phyloP scores from a whole-genome alignment of 2,888 invertebrate species.

The Acrobasis consociella region DNA sequence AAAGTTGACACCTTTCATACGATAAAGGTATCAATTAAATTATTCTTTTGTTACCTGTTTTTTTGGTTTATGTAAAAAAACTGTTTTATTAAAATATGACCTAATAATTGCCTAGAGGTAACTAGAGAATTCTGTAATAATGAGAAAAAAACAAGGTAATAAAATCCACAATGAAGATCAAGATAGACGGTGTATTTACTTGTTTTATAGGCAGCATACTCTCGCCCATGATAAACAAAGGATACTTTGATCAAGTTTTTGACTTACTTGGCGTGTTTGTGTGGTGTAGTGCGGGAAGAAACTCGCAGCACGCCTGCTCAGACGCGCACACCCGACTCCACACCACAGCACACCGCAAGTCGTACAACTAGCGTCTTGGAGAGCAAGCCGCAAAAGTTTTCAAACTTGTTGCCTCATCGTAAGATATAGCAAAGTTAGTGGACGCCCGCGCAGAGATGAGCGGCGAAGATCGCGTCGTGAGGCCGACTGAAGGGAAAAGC shows the following conservation, averaged over 20 bases:
- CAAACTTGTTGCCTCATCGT: conserved; percentile 42
- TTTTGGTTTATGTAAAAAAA: too few species aligned
- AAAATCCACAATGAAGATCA: too few species aligned
- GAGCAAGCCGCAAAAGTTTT: conserved; percentile 26
- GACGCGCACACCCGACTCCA: conserved; percentile 41
- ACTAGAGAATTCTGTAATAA: too few species aligned
- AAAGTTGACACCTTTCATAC: too few species aligned
- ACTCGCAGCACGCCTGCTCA: conserved; percentile 45
- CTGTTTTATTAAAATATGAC: too few species aligned
- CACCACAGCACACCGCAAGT: conserved; percentile 40
- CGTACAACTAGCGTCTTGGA: conserved; percentile 16
- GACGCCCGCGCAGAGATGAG: conserved; percentile 57
- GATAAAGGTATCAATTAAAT: too few species aligned
- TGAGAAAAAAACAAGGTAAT: too few species aligned
- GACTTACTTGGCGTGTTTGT: conserved; percentile 71
- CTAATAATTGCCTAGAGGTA: too few species aligned
- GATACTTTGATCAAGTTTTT: conserved; percentile 10
- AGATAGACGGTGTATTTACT: too few species aligned
- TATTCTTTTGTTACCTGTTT: too few species aligned
- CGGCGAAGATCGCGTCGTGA: conserved; percentile 48
- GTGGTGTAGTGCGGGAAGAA: conserved; percentile 51
- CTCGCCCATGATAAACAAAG: neutral
- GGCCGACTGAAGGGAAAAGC: conserved; percentile 61
- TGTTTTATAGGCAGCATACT: neutral
- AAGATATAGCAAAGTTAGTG: conserved; percentile 52